Evolutionary conservation across 1,140 invertebrate species (phyloP), one percentile per base, ranked within the genome.

Genomic region (Samia ricini): DNA sequence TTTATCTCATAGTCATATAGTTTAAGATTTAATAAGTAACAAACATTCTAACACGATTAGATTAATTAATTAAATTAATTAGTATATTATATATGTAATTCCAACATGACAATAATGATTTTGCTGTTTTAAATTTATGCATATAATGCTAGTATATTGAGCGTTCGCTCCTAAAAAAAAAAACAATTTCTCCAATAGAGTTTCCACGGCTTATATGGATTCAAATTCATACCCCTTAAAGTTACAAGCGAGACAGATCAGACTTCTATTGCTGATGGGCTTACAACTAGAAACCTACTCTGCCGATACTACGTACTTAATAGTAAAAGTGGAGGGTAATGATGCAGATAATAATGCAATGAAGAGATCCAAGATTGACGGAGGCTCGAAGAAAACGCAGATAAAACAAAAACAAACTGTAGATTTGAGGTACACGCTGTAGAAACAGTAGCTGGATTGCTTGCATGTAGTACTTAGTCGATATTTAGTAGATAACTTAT

Each of bases 401-500:
- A 66, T 75, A 10, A 83, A 80, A 49, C 72, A 71, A 1, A 88
- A 85, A 52, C 80, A 72, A 15, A 67, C 77, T 7, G 80, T 88
- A 3, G 83, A 88, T 69, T 76, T 88, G 51, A 83, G 85, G 85
- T 87, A 66, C 56, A 42, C n/a, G n/a, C n/a, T n/a, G n/a, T n/a
- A 12, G 12, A 42, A 8, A 36, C 33, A 7, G 10, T 36, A 10
- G 10, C 10, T 36, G 4, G 33, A 7, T 4, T 10, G 33, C 8
- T 26, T 26, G 26, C 8, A n/a, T n/a, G n/a, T n/a, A n/a, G n/a
- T n/a, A n/a, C n/a, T n/a, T n/a, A n/a, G n/a, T n/a, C n/a, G n/a
- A n/a, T n/a, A n/a, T n/a, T n/a, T n/a, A n/a, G n/a, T n/a, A n/a
- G n/a, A n/a, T n/a, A n/a, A n/a, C n/a, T n/a, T n/a, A n/a, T n/a